Evolutionary conservation across 2,797 vertebrate species (phyloP).

Genomic region (Amniataba percoides): DNA sequence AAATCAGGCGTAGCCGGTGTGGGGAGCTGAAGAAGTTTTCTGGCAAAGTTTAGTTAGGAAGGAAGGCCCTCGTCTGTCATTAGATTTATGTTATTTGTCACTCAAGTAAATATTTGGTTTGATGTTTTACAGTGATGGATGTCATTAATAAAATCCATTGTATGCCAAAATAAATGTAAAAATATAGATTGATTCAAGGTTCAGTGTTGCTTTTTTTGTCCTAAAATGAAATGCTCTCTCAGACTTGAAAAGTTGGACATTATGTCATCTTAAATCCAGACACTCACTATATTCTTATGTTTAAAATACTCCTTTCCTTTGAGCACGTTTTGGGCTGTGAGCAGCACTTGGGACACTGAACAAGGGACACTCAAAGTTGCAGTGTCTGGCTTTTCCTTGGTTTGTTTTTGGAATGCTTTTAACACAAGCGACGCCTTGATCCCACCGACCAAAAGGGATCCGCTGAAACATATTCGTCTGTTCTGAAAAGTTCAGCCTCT

Average conservation of each 20-base stretch:
- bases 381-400: not conserved
- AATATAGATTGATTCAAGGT: not conserved
- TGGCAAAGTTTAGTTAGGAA: constrained; percentile 40
- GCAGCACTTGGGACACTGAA: not conserved
- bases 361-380: not conserved
- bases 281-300: not conserved
- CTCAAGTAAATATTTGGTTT: not conserved
- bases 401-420: constrained; percentile 38
- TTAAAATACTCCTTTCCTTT: not conserved
- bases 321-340: not conserved
- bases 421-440: constrained; percentile 1
- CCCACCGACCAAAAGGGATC: constrained; percentile 2
- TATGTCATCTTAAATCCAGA: not conserved
- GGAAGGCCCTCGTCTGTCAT: constrained; percentile 18
- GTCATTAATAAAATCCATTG: not conserved
- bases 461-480: constrained; percentile 5
- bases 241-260: not conserved
- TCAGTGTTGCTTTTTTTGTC: not conserved
- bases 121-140: constrained; percentile 1
- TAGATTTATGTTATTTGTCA: not conserved
- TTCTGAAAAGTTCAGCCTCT: constrained; percentile 35
- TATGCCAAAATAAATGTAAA: not conserved
- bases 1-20: constrained; percentile 32
- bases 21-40: constrained; percentile 28
- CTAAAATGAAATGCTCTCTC: not conserved